phyloP scores from a whole-genome alignment of 1,140 invertebrate species.

The Brachionus rotundiformis region DNA sequence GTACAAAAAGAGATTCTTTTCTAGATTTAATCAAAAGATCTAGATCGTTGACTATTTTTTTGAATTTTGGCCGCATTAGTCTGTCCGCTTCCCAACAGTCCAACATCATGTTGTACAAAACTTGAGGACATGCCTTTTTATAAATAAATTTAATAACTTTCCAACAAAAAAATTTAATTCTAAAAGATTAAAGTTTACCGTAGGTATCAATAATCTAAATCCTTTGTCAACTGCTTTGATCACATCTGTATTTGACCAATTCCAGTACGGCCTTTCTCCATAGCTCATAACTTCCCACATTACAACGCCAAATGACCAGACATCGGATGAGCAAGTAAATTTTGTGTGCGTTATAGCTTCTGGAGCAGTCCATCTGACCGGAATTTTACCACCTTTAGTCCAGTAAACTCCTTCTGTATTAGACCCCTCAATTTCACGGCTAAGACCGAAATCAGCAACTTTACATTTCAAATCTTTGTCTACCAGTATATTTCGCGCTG shows the following conservation, averaged over 20 bases:
- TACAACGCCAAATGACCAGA: slow-evolving; percentile 98
- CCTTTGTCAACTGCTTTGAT: slow-evolving; percentile 98
- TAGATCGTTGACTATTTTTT: slow-evolving; percentile 70
- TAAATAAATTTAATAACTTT: background rate
- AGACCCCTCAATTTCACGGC: slow-evolving; percentile 82
- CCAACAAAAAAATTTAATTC: background rate
- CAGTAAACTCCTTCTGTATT: slow-evolving; percentile 68
- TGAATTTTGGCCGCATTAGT: slow-evolving; percentile 89
- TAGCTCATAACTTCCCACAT: slow-evolving; percentile 99
- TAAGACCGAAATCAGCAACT: slow-evolving; percentile 98
- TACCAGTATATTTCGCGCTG: slow-evolving; percentile 95
- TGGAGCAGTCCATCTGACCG: slow-evolving; percentile 97
- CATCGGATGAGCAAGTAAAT: slow-evolving; percentile 95
- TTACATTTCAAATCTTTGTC: slow-evolving; percentile 98
- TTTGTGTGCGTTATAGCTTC: slow-evolving; percentile 99
- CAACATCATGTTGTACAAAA: slow-evolving; percentile 94
- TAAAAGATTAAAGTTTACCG: slow-evolving; percentile 67
- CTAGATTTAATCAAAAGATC: slow-evolving; percentile 34
- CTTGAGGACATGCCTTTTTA: slow-evolving; percentile 66
- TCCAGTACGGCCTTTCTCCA: slow-evolving; percentile 98
- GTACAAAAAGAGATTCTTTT: slow-evolving; percentile 34
- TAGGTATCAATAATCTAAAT: slow-evolving; percentile 87
- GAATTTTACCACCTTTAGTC: slow-evolving; percentile 97
- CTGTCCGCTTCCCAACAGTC: slow-evolving; percentile 98
- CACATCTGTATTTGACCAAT: slow-evolving; percentile 99